phyloP scores from a whole-genome alignment of 2,113 vertebrate species.

The Urocitellus parryii region DNA sequence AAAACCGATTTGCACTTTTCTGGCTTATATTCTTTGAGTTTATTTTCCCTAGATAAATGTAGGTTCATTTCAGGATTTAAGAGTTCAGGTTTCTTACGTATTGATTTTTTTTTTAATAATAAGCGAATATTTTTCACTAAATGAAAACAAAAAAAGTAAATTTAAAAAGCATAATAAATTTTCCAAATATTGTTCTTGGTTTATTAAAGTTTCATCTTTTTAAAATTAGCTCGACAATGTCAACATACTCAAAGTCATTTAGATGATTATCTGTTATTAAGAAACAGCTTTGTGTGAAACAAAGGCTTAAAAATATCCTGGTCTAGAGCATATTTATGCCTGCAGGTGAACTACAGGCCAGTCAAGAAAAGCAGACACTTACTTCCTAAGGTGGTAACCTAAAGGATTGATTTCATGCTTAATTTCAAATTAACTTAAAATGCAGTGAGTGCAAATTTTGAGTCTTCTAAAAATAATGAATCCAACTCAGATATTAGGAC shows the following conservation, averaged over 20 bases:
- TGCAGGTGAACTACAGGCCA: neutral
- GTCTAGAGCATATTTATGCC: neutral
- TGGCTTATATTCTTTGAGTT: conserved; percentile 75
- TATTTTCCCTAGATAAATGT: conserved; percentile 64
- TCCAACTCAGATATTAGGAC: neutral
- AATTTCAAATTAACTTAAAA: conserved; percentile 3
- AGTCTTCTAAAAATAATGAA: neutral
- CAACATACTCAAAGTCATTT: conserved; percentile 27
- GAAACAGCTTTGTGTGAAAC: neutral
- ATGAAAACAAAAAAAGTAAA: conserved; percentile 57
- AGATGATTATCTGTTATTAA: conserved; percentile 34
- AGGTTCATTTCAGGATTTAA: conserved; percentile 66
- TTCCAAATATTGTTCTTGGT: conserved; percentile 43
- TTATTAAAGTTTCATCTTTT: conserved; percentile 62
- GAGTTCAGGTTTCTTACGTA: conserved; percentile 58
- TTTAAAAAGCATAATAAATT: conserved; percentile 45
- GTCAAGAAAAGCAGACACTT: neutral
- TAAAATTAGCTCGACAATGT: conserved; percentile 55
- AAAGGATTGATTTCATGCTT: neutral
- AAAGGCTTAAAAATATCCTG: neutral
- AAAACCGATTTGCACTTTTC: conserved; percentile 80
- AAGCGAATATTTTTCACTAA: conserved; percentile 42
- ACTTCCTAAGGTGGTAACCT: neutral
- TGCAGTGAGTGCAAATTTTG: neutral
- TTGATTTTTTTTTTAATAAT: conserved; percentile 43